phyloP scores from a whole-genome alignment of 1,140 invertebrate genomes.

The Drosophila tropicalis region DNA sequence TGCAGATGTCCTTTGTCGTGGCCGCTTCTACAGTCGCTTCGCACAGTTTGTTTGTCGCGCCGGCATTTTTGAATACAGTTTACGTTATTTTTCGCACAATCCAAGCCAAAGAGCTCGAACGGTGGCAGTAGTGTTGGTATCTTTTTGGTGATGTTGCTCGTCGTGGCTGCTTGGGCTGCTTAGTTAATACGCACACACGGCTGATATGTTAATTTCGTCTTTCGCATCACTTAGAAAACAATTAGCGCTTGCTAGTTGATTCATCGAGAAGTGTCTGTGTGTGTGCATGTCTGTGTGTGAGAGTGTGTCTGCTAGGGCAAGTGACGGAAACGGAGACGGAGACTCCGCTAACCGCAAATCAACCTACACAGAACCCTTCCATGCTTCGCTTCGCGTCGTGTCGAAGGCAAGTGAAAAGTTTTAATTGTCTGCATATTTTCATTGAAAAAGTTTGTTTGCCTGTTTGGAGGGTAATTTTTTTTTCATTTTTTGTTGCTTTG shows the following conservation, averaged over 20 bases:
- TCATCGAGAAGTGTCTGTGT: constrained; percentile 11
- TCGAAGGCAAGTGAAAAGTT: constrained; percentile 73
- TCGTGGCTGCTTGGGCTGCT: constrained; percentile 17
- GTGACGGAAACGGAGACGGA: no score
- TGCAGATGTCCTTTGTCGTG: constrained; percentile 78
- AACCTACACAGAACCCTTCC: not conserved
- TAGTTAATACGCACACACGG: constrained; percentile 62
- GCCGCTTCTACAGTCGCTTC: constrained; percentile 46
- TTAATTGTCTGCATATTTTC: constrained; percentile 77
- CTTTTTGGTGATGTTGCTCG: not conserved
- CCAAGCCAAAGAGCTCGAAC: constrained; percentile 18
- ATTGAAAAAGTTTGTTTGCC: constrained; percentile 66
- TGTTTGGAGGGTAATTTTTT: not conserved
- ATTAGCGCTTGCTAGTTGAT: constrained; percentile 63
- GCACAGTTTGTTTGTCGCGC: constrained; percentile 45
- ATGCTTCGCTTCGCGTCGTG: constrained; percentile 2
- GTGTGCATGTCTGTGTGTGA: not conserved
- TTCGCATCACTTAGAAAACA: constrained; percentile 73
- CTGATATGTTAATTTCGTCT: constrained; percentile 75
- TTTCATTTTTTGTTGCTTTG: not conserved
- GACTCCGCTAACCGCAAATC: no score
- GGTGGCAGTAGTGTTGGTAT: not conserved
- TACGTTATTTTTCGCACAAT: constrained; percentile 23
- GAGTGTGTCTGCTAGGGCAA: not conserved
- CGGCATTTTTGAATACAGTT: constrained; percentile 42